A percentile compares a stretch with the other conserved stretches of the same genome.
Conservation (phyloP, 2,113 vertebrate species). For the Phrynosoma blainvillii region DNA sequence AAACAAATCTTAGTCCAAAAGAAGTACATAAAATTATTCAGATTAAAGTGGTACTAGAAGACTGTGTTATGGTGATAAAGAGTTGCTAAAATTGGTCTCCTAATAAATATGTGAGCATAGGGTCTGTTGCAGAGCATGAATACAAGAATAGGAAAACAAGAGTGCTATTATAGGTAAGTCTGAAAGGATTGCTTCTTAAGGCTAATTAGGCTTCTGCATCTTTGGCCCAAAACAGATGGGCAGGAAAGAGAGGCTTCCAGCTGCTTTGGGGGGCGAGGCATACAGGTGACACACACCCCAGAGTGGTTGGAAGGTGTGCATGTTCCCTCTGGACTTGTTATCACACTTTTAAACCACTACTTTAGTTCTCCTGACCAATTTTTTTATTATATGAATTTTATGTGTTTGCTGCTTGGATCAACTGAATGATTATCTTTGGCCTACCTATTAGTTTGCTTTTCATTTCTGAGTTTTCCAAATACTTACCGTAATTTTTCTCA, state of each 20-base stretch:
- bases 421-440: constrained; percentile 35
- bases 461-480: constrained; percentile 1
- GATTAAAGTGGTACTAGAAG: constrained; percentile 8
- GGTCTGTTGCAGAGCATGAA: not conserved
- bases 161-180: not conserved
- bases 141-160: constrained; percentile 7
- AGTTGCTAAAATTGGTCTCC: not conserved
- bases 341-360: not conserved
- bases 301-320: too few relatives aligned
- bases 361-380: not conserved
- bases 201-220: not conserved
- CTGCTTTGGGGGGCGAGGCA: too few relatives aligned
- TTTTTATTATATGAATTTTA: not conserved
- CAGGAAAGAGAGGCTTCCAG: too few relatives aligned
- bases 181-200: not conserved
- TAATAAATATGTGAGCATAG: not conserved
- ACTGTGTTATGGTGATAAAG: not conserved
- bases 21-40: not conserved
- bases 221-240: not conserved
- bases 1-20: not conserved
- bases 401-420: not conserved
- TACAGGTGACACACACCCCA: too few relatives aligned
- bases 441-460: not conserved
- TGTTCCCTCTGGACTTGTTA: not conserved
- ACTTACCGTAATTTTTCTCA: not conserved